phyloP scores from a whole-genome alignment of 2,888 invertebrate species.

The Napeogenes sylphis region DNA sequence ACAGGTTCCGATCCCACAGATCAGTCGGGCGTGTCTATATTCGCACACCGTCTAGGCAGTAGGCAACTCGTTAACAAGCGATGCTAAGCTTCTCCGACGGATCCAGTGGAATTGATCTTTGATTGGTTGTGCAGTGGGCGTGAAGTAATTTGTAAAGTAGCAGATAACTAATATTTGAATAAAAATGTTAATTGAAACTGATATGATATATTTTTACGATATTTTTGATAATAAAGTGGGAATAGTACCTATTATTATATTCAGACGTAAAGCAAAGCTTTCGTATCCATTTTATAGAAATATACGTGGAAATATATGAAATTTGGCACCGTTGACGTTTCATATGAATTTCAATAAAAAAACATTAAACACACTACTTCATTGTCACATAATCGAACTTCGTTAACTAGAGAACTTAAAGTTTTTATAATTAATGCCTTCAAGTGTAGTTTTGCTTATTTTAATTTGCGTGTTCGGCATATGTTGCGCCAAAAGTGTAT shows the following conservation, averaged over 20 bases:
- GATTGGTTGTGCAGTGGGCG: conserved; percentile 31
- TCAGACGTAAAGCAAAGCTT: too few relatives aligned
- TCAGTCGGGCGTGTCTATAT: conserved; percentile 32
- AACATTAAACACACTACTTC: too few relatives aligned
- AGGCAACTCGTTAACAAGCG: conserved; percentile 31
- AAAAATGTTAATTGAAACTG: conserved; percentile 12
- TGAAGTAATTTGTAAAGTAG: conserved; percentile 29
- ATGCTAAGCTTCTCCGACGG: conserved; percentile 27
- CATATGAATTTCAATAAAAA: too few relatives aligned
- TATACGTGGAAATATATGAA: too few relatives aligned
- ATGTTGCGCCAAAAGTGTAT: conserved; percentile 3
- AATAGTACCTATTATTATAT: background rate
- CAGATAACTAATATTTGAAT: conserved; percentile 23
- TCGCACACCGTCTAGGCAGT: conserved; percentile 29
- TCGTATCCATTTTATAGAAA: too few relatives aligned
- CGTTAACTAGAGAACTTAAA: background rate
- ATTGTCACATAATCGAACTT: background rate
- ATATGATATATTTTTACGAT: too few relatives aligned
- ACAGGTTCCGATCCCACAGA: conserved; percentile 52
- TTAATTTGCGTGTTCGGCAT: background rate
- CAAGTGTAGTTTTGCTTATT: background rate
- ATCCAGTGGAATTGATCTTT: conserved; percentile 33
- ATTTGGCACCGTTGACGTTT: too few relatives aligned
- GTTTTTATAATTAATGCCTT: too few relatives aligned
- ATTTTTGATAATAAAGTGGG: background rate